Evolutionary conservation across 2,888 invertebrate species (phyloP).

Genomic region (Venusia cambrica): DNA sequence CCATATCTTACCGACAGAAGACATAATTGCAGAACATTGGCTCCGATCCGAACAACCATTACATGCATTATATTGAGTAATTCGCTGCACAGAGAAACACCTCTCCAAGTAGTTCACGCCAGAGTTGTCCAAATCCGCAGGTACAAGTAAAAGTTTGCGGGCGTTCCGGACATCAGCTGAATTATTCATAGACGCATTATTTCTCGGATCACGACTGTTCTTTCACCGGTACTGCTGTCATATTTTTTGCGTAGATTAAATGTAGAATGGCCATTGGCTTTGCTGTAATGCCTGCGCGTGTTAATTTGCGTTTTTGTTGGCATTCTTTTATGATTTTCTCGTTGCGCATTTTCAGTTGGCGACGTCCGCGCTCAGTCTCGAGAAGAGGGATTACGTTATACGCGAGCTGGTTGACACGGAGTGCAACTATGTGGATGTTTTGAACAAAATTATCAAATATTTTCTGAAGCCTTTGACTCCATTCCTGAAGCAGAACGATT

Average conservation of each 20-base stretch:
- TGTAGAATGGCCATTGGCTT: slow-evolving; percentile 37
- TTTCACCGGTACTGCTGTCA: slow-evolving; percentile 34
- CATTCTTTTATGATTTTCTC: slow-evolving; percentile 17
- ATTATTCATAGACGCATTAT: slow-evolving; percentile 62
- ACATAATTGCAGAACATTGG: slow-evolving; percentile 6
- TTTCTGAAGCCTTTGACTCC: slow-evolving; percentile 89
- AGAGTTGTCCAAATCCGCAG: slow-evolving; percentile 17
- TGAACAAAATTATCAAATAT: slow-evolving; percentile 90
- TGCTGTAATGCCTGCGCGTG: slow-evolving; percentile 28
- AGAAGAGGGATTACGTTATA: slow-evolving; percentile 96
- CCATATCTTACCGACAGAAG: slow-evolving; percentile 3
- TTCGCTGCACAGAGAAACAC: slow-evolving; percentile 22
- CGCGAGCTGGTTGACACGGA: slow-evolving; percentile 98
- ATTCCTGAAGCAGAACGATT: slow-evolving; percentile 87
- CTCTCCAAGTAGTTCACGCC: slow-evolving; percentile 25
- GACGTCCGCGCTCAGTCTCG: slow-evolving; percentile 82
- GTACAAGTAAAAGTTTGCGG: slow-evolving; percentile 55
- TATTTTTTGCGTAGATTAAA: slow-evolving; percentile 32
- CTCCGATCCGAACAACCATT: slow-evolving; percentile 7
- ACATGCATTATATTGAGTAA: slow-evolving; percentile 17
- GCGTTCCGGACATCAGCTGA: slow-evolving; percentile 50
- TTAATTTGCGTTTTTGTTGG: slow-evolving; percentile 14
- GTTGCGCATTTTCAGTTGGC: slow-evolving; percentile 56
- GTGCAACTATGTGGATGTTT: slow-evolving; percentile 96
- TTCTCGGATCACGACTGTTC: slow-evolving; percentile 54